Evolutionary conservation across 2,888 invertebrate genomes (phyloP).

Genomic region (Leptinotarsa haldemani): DNA sequence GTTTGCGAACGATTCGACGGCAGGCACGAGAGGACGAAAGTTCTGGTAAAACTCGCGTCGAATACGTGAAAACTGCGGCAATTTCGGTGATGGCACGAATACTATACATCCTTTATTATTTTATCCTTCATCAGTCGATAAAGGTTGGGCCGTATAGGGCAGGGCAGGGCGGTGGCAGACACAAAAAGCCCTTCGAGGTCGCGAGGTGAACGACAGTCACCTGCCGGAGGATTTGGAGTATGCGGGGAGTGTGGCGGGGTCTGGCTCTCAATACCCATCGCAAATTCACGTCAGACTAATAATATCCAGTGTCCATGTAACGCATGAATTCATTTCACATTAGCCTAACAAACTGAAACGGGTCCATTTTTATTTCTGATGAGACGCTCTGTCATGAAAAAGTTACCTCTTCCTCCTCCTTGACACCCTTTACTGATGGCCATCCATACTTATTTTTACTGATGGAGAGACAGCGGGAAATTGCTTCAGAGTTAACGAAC

Average conservation of each 20-base stretch:
- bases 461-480: too few relatives aligned
- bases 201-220: conserved; percentile 1
- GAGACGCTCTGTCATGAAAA: too few relatives aligned
- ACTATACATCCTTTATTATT: conserved; percentile 34
- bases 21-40: conserved; percentile 24
- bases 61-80: conserved; percentile 24
- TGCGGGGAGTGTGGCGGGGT: neutral
- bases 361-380: too few relatives aligned
- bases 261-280: neutral
- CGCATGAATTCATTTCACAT: too few relatives aligned
- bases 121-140: conserved; percentile 44
- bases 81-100: conserved; percentile 45
- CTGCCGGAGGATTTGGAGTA: neutral
- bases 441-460: too few relatives aligned
- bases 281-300: too few relatives aligned
- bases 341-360: too few relatives aligned
- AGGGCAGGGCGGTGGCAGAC: conserved; percentile 47
- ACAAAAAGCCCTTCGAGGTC: conserved; percentile 24
- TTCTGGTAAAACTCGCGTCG: conserved; percentile 30
- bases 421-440: too few relatives aligned
- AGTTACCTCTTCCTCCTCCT: too few relatives aligned
- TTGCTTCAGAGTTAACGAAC: too few relatives aligned
- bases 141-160: conserved; percentile 40
- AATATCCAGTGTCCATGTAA: too few relatives aligned
- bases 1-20: conserved; percentile 1